Conservation (phyloP, 2,113 vertebrate genomes). For the Tringa solitaria region DNA sequence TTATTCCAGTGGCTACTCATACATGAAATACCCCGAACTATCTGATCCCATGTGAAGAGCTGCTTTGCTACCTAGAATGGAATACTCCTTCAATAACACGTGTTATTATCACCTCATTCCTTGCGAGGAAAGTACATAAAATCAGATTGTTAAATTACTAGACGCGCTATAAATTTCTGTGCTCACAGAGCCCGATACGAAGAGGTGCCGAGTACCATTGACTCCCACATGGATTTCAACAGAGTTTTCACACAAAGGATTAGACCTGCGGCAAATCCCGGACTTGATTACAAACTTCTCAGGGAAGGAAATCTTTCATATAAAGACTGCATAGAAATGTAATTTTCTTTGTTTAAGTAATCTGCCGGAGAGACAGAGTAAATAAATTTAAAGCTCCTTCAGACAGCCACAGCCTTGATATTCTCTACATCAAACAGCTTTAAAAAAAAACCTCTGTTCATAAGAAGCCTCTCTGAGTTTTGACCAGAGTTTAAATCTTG, state of each 20-base stretch:
- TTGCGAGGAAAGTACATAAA: neutral
- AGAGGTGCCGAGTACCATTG: neutral
- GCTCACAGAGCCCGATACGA: neutral
- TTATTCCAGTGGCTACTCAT: slow-evolving; percentile 12
- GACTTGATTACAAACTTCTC: neutral
- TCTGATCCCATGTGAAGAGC: neutral
- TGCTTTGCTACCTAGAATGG: neutral
- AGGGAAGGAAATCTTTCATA: neutral
- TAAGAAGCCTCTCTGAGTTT: neutral
- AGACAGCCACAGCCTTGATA: neutral
- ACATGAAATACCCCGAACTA: neutral
- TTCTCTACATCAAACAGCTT: neutral
- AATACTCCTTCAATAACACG: neutral
- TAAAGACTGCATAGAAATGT: neutral
- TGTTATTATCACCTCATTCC: slow-evolving; percentile 8
- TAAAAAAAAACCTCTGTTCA: neutral
- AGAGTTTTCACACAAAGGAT: neutral
- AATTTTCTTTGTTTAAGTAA: slow-evolving; percentile 33
- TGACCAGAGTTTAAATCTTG: slow-evolving; percentile 14
- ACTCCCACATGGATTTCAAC: neutral
- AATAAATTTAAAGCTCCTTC: neutral
- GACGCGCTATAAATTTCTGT: neutral
- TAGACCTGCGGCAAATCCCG: neutral
- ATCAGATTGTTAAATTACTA: neutral
- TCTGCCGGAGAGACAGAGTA: neutral